Evolutionary conservation across 2,797 vertebrate genomes (phyloP).

Genomic region (Geotrypetes seraphini): DNA sequence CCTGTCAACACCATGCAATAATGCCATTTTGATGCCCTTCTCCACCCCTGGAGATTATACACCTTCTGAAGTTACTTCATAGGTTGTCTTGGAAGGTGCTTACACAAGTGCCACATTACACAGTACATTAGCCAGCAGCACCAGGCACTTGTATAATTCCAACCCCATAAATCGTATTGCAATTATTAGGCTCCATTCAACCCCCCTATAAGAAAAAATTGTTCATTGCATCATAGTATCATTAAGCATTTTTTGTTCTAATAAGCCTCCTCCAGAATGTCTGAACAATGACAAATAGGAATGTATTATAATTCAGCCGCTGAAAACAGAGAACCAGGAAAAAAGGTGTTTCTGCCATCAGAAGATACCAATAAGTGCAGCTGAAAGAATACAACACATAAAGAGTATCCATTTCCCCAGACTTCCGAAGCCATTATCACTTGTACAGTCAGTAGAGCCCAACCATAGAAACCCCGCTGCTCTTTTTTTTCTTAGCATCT

Average conservation of each 20-base stretch:
- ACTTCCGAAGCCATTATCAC: no score
- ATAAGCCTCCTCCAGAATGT: not conserved
- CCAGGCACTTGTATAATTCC: slow-evolving; percentile 2
- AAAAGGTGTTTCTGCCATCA: not conserved
- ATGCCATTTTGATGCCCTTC: not conserved
- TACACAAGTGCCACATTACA: not conserved
- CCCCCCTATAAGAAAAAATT: slow-evolving; percentile 12
- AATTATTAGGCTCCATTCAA: not conserved
- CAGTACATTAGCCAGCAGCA: slow-evolving; percentile 4
- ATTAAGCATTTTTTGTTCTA: not conserved
- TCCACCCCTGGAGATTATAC: slow-evolving; percentile 8
- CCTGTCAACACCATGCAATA: slow-evolving; percentile 1
- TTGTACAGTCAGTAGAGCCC: no score
- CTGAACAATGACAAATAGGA: not conserved
- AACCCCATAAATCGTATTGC: slow-evolving; percentile 14
- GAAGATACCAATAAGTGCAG: not conserved
- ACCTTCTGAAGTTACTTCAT: slow-evolving; percentile 16
- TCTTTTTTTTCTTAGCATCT: no score
- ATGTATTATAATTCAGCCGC: not conserved
- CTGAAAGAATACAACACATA: no score
- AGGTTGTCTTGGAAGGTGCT: slow-evolving; percentile 9
- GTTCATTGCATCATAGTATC: not conserved
- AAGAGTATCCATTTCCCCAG: no score
- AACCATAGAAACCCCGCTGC: no score
- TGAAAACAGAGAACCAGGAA: accelerated